Evolutionary conservation across 2,113 vertebrate species (phyloP).

Genomic region (Tauraco erythrolophus): DNA sequence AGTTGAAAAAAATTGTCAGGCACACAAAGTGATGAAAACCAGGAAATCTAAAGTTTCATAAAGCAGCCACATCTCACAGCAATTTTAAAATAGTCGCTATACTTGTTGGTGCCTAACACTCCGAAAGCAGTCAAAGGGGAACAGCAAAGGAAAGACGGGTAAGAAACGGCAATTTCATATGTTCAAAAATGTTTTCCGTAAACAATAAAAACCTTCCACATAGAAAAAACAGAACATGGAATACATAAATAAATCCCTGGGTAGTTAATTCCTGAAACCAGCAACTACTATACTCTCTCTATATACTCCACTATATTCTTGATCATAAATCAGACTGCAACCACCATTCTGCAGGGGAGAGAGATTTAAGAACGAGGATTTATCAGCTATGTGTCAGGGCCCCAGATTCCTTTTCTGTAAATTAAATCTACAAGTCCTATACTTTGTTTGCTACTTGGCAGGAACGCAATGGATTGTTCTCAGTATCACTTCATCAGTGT

Average conservation of each 20-base stretch:
- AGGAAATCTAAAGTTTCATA: background rate
- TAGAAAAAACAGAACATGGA: background rate
- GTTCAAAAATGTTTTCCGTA: background rate
- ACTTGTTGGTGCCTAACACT: background rate
- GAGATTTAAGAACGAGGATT: background rate
- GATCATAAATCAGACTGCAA: conserved; percentile 35
- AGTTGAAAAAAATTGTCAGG: background rate
- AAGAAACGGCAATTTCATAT: background rate
- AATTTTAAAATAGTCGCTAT: background rate
- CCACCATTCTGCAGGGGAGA: background rate
- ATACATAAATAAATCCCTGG: background rate
- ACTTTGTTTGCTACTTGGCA: background rate
- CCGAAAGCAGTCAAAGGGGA: background rate
- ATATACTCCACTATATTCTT: no score
- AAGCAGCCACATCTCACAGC: background rate
- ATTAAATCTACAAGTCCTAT: conserved; percentile 18
- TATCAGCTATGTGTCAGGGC: background rate
- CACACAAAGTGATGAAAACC: background rate
- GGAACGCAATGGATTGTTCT: background rate
- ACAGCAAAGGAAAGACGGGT: background rate
- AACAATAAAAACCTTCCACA: background rate
- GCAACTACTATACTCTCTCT: no score
- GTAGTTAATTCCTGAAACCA: conserved; percentile 44
- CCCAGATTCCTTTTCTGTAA: conserved; percentile 31
- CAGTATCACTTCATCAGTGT: background rate